Base-by-base conservation (phyloP, 2,888 invertebrate genomes). In the Idaea dimidiata region DNA sequence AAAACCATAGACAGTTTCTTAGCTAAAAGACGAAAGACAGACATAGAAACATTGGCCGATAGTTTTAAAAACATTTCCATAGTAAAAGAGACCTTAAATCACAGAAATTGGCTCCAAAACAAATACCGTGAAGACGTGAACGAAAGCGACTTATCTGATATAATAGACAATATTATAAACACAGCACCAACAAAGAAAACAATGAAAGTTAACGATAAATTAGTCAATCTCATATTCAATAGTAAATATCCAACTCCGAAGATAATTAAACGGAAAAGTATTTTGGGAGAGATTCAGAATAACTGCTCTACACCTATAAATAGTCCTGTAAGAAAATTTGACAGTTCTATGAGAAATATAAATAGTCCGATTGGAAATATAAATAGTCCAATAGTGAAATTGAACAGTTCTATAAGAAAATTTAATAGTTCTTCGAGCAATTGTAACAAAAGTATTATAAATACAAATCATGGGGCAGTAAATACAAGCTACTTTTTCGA, bases 401-500 rank as follows among this genome's bases (percentile, higher is more conserved):
- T 24, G 5, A 69, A 63, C 17, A 70, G 61, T n/a, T 60, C 66
- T 60, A 71, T 68, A 68, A 18, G 43, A 14, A 43, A 43, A 43
- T 43, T 43, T 14, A 43, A 1, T 43, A 8, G 14, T 14, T 43
- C 10, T 43, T 43, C 43, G 10, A 43, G 10, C 33, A 33, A 7
- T 43, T 43, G 3, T 14, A 43, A 43, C 14, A 43, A 43, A 43
- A 43, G 43, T 43, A 6, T 43, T 4, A 24, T 24, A 24, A 43
- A 43, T 8, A 43, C 8, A 43, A 43, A 43, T 14, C 10, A 43
- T 14, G 43, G 10, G 43, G 8, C 43, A 10, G 43, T 80, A 24
- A 89, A 88, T 70, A 90, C 75, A 1, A 94, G 94, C 76, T 91
- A 90, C 78, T 94, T 94, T 69, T 94, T 94, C 72, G 93, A 92